Evolutionary conservation across 2,113 vertebrate genomes (phyloP), one percentile per base, ranked within the genome.

Genomic region (Sorex araneus): DNA sequence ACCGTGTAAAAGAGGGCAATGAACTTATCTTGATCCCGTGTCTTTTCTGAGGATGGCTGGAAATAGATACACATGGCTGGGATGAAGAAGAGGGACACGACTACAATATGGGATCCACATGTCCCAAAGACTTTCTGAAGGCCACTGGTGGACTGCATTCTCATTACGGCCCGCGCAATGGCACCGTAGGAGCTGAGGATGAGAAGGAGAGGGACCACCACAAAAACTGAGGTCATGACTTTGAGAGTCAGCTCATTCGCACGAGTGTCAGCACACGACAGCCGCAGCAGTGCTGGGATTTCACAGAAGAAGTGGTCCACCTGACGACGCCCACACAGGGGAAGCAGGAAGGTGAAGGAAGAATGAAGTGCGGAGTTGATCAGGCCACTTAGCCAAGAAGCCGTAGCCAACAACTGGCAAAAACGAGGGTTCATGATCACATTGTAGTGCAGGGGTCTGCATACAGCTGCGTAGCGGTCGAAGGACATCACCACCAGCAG

Each of bases 221-320:
- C 86, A 47, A 92, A 80, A 47, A 94, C 11, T 1, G 84, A 50
- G 16, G 82, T 87, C 30, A 77, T 63, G 47, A 87, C 34, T 78
- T 87, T 78, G 13, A 94, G 85, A 3, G 32, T 92, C 45, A 91
- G 64, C 57, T 92, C 66, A 45, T 92, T 94, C 13, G 47, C 19
- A 25, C 15, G 54, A 0, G 45, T 95, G 2, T 91, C 63, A 11
- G 60, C 54, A 45, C 91, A 95, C 1, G 92, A 88, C n/a, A 95
- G 47, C 32, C 12, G 43, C 30, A 95, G 67, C 36, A 95, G 12
- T 6, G 92, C 79, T 50, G 92, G 89, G 12, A 95, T 74, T 80
- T 95, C 89, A 81, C 94, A 93, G 36, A 94, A 89, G 40, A 93
- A 93, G 12, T 95, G 91, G 19, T 93, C 80, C 34, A 95, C 84